A percentile compares a stretch with the other conserved stretches of the same genome.
These are phyloP conservation scores for Meteorus colon DNA, from an alignment of 2,888 invertebrate species.

Conservation along the genomic window DNA sequence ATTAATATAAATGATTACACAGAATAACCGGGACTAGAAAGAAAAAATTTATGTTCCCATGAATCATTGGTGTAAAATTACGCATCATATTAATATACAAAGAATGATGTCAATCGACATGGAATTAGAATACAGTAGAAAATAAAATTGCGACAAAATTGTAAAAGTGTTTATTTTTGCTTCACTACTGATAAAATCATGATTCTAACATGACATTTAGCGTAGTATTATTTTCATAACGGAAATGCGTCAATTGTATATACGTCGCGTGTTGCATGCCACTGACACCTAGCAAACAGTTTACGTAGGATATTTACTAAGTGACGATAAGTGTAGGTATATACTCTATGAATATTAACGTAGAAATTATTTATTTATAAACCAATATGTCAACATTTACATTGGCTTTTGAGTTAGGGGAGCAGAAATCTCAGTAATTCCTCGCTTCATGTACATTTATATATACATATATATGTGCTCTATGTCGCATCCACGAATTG, in stretches of 20 bases:
- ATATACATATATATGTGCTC: neutral
- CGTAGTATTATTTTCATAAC: neutral
- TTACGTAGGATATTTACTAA: neutral
- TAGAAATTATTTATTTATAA: constrained; percentile 2
- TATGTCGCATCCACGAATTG: no score
- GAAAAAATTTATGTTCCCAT: neutral
- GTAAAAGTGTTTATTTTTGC: neutral
- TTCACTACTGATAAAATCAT: neutral
- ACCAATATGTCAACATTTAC: constrained; percentile 4
- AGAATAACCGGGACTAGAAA: neutral
- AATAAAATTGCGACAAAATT: neutral
- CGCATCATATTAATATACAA: neutral
- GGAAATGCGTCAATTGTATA: constrained; percentile 2
- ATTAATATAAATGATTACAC: neutral
- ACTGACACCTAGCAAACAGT: constrained; percentile 8
- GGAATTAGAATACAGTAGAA: neutral
- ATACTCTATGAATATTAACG: neutral
- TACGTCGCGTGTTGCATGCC: constrained; percentile 10
- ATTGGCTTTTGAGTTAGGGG: neutral
- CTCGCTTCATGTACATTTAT: neutral
- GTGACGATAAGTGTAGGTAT: neutral
- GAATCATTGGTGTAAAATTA: neutral
- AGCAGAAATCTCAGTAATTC: neutral
- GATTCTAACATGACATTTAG: constrained; percentile 3
- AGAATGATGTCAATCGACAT: neutral